Conservation (phyloP, 2,113 vertebrate species). For the Casuarius casuarius region DNA sequence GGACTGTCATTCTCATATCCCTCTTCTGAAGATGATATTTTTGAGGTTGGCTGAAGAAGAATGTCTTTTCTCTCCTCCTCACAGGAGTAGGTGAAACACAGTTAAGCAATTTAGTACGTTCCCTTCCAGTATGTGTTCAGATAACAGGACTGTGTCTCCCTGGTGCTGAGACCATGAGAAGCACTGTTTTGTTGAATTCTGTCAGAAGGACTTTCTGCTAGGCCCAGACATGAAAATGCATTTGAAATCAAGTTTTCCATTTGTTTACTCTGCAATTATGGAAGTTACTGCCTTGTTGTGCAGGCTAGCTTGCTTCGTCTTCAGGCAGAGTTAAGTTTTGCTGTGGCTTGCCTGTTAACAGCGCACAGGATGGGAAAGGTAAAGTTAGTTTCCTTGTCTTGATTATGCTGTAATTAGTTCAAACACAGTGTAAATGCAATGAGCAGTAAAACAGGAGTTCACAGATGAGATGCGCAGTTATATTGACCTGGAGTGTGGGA, state of each 20-base stretch:
- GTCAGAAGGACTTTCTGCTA: neutral
- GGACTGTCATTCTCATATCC: neutral
- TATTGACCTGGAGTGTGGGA: neutral
- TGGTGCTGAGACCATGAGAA: neutral
- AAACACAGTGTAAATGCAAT: neutral
- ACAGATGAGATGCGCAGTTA: neutral
- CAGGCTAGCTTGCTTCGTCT: neutral
- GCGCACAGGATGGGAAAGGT: neutral
- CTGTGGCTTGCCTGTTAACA: neutral
- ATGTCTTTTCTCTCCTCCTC: neutral
- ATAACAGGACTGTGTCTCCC: neutral
- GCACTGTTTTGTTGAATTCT: neutral
- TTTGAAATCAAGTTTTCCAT: neutral
- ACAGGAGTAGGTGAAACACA: neutral
- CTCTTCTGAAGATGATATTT: neutral
- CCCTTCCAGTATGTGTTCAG: neutral
- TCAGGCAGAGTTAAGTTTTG: neutral
- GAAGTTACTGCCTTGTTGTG: neutral
- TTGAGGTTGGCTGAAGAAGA: neutral
- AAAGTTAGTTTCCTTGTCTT: neutral
- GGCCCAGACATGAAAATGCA: neutral
- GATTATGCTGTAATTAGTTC: neutral
- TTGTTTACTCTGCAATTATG: neutral
- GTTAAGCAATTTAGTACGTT: neutral
- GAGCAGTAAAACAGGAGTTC: neutral